Base-by-base conservation (phyloP, 2,888 invertebrate species). In the Cephonodes hylas region DNA sequence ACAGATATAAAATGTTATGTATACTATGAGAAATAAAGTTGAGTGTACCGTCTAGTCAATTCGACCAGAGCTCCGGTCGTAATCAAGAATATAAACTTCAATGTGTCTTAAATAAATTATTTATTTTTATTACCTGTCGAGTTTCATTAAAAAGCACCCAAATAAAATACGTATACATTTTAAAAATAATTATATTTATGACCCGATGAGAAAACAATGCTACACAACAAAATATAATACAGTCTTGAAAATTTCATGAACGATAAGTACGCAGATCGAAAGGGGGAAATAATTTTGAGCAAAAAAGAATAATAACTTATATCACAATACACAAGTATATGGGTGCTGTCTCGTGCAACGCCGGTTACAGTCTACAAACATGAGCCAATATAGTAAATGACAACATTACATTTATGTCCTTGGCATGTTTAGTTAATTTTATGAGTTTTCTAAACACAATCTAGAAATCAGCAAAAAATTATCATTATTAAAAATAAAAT, bases 1-100 rank as follows among this genome's bases (percentile, higher is more conserved):
- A 88, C 91, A 89, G 90, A 88, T 86, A 88, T 83, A 71, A 76
- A 85, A 85, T 85, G 87, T 86, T 89, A 88, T 86, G 82, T 86
- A 88, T 86, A 84, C 81, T 82, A 83, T 87, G 82, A 84, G 84
- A 88, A 85, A 85, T 85, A 88, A 53, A 53, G 27, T 89, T 90
- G 91, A 91, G 92, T 91, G 92, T 92, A 89, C 88, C 83, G 84
- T 91, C 92, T 92, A 92, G 92, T 92, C 92, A 92, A 81, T 72
- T 77, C 85, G 91, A 80, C 87, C 91, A 75, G 90, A 88, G 89
- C 89, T 89, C 89, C 75, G 91, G 91, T 87, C 89, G 85, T 74
- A 74, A 73, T 72, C 71, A 79, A 80, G 81, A 84, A 82, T 83
- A 84, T 81, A 77, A 76, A 83, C 85, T 87, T 86, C 85, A 84